These are phyloP conservation scores for Drosophila watanabei DNA, from an alignment of 1,140 invertebrate species.

Conservation along the genomic window DNA sequence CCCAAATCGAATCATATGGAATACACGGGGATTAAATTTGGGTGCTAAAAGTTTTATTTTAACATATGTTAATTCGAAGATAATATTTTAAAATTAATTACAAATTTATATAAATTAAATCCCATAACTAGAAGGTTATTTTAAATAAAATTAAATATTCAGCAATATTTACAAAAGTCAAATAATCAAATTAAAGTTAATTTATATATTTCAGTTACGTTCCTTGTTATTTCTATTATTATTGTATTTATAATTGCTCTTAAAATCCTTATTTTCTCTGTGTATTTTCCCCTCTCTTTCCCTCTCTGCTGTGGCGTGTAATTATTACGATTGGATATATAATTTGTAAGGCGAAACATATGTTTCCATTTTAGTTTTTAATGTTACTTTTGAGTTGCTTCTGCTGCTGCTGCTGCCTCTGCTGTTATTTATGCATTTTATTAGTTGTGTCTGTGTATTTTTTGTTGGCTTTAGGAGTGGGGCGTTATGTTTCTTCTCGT, in stretches of 20 bases:
- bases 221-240: neutral
- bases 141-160: neutral
- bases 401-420: slow-evolving; percentile 15
- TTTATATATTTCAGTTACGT: neutral
- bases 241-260: neutral
- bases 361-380: slow-evolving; percentile 80
- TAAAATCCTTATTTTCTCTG: neutral
- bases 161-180: neutral
- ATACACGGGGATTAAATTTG: neutral
- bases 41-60: neutral
- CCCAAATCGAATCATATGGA: slow-evolving; percentile 67
- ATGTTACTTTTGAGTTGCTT: slow-evolving; percentile 50
- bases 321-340: slow-evolving; percentile 82
- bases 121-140: neutral
- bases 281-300: slow-evolving; percentile 3
- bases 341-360: slow-evolving; percentile 81
- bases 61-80: neutral
- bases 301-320: slow-evolving; percentile 51
- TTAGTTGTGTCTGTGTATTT: slow-evolving; percentile 59
- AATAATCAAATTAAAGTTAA: neutral
- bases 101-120: neutral
- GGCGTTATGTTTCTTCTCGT: neutral
- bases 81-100: neutral
- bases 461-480: neutral
- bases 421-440: slow-evolving; percentile 74